Conservation (phyloP, 2,797 vertebrate species). For the Poeciliopsis paucimaculata region DNA sequence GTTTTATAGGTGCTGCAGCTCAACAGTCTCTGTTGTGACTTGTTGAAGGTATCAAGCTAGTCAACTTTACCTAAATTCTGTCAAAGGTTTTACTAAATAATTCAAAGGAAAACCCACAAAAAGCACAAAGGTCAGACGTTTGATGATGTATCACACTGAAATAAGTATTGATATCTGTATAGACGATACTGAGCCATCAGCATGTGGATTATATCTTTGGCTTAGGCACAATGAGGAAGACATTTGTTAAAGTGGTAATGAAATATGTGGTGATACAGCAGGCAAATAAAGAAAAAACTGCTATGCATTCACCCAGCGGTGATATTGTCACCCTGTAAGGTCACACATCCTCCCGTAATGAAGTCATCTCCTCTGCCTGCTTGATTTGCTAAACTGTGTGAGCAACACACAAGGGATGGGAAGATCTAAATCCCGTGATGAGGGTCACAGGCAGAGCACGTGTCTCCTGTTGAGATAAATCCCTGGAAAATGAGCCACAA, state of each 20-base stretch:
- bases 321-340: slow-evolving; percentile 31
- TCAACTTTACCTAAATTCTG: not conserved
- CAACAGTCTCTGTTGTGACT: not conserved
- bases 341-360: slow-evolving; percentile 42
- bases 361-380: slow-evolving; percentile 32
- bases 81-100: too few relatives aligned
- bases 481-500: not conserved
- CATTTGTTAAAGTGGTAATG: slow-evolving; percentile 19
- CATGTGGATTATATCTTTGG: slow-evolving; percentile 25
- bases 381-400: slow-evolving; percentile 15
- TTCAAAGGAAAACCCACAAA: too few relatives aligned
- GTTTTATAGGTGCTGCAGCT: not conserved
- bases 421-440: slow-evolving; percentile 45
- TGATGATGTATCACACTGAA: too few relatives aligned
- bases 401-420: slow-evolving; percentile 18
- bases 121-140: too few relatives aligned
- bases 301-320: slow-evolving; percentile 5
- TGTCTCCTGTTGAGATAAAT: slow-evolving; percentile 33
- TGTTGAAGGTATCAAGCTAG: not conserved
- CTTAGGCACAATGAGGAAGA: slow-evolving; percentile 15
- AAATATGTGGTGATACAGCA: slow-evolving; percentile 18
- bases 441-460: slow-evolving; percentile 53
- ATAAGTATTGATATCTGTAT: too few relatives aligned
- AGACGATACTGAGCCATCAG: slow-evolving; percentile 6
- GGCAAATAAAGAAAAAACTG: not conserved